Evolutionary conservation across 1,140 invertebrate species (phyloP).

Genomic region (Sminthurides bifidus): DNA sequence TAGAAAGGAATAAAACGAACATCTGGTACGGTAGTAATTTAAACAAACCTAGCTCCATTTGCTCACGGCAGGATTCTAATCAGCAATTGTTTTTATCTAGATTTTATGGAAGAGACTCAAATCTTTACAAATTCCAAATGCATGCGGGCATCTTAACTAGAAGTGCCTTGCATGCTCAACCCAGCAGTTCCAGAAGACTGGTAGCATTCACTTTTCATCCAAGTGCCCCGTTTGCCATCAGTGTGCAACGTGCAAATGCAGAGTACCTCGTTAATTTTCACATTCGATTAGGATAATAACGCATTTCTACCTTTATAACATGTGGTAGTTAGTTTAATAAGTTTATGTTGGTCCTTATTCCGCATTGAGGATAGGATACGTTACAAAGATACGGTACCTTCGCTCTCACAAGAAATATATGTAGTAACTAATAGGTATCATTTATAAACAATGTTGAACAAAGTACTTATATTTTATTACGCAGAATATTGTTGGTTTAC

Average conservation of each 20-base stretch:
- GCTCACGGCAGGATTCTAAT: neutral
- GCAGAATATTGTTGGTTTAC: too few relatives aligned
- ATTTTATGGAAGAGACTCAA: constrained; percentile 81
- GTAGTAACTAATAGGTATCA: too few relatives aligned
- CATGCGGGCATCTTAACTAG: constrained; percentile 60
- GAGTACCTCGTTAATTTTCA: constrained; percentile 96
- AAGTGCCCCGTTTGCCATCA: constrained; percentile 88
- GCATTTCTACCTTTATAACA: neutral
- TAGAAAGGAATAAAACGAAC: neutral
- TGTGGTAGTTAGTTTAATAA: too few relatives aligned
- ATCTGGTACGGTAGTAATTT: neutral
- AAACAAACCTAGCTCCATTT: neutral
- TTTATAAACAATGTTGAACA: too few relatives aligned
- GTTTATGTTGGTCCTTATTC: too few relatives aligned
- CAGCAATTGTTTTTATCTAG: constrained; percentile 42
- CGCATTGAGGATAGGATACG: too few relatives aligned
- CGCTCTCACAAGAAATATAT: too few relatives aligned
- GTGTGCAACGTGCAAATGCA: constrained; percentile 86
- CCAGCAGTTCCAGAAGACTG: constrained; percentile 47
- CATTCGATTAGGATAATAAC: constrained; percentile 45
- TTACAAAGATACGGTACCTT: too few relatives aligned
- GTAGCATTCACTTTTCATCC: constrained; percentile 99
- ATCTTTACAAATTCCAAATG: constrained; percentile 76
- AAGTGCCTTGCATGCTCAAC: constrained; percentile 45
- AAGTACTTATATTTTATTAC: too few relatives aligned